Evolutionary conservation across 2,797 vertebrate genomes (phyloP).

Genomic region (Diplodus sargus): DNA sequence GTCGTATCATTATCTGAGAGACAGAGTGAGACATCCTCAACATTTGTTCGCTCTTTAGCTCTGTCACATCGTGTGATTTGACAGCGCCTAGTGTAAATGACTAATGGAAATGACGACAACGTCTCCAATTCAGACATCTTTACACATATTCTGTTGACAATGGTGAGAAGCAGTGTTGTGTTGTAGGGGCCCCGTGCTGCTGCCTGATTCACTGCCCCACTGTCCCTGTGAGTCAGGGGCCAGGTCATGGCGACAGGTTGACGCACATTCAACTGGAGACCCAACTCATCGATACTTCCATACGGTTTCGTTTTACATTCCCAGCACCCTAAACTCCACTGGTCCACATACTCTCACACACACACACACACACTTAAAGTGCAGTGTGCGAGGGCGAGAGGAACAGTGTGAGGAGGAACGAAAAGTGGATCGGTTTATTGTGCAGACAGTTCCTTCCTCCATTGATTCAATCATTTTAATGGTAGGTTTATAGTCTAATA

Average conservation of each 20-base stretch:
- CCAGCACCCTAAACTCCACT: conserved; percentile 41
- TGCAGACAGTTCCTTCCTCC: conserved; percentile 30
- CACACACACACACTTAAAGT: conserved; percentile 42
- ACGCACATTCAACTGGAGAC: conserved; percentile 34
- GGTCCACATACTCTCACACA: neutral
- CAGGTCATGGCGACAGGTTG: conserved; percentile 75
- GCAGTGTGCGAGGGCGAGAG: conserved; percentile 32
- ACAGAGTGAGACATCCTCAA: neutral
- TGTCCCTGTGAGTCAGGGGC: conserved; percentile 85
- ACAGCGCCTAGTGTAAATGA: conserved; percentile 9
- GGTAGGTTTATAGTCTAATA: conserved; percentile 67
- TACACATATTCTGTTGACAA: neutral
- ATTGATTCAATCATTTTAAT: conserved; percentile 73
- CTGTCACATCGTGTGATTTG: conserved; percentile 5
- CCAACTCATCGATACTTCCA: conserved; percentile 26
- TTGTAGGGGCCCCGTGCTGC: conserved; percentile 80
- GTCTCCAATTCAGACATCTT: conserved; percentile 21
- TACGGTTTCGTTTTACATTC: conserved; percentile 30
- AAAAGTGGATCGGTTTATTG: conserved; percentile 34
- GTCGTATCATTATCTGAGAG: neutral
- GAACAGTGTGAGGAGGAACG: conserved; percentile 15
- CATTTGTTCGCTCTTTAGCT: neutral
- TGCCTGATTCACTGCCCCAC: conserved; percentile 85
- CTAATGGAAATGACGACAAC: conserved; percentile 9
- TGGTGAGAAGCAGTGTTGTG: conserved; percentile 70